These are phyloP conservation scores for Margaritifera margaritifera DNA, from an alignment of 2,888 invertebrate species.

Conservation along the genomic window DNA sequence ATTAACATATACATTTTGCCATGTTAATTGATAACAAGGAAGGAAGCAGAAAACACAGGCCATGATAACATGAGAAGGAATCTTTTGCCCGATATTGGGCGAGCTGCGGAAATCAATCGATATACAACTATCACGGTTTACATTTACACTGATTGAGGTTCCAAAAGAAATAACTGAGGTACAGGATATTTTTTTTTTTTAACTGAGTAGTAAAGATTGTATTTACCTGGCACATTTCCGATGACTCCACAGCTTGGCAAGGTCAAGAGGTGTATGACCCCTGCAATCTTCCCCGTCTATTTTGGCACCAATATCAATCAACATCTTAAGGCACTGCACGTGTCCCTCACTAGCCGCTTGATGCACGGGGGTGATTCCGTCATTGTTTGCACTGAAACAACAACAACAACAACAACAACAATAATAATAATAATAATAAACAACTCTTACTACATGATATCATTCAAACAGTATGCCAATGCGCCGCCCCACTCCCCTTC, in stretches of 20 bases:
- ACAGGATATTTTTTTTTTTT: no score
- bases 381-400: conserved; percentile 65
- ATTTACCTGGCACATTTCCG: conserved; percentile 71
- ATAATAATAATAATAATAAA: not conserved
- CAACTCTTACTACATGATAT: not conserved
- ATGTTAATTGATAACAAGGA: no score
- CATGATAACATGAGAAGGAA: no score
- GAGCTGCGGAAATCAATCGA: no score
- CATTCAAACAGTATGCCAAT: no score
- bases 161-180: no score
- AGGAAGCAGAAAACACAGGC: no score
- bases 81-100: no score
- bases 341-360: conserved; percentile 73
- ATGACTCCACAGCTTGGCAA: conserved; percentile 72
- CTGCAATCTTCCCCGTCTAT: conserved; percentile 66
- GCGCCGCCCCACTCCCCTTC: no score
- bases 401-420: not conserved
- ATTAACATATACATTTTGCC: no score
- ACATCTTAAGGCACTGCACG: conserved; percentile 69
- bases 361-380: conserved; percentile 71
- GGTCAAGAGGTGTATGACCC: conserved; percentile 72
- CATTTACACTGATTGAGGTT: no score
- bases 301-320: conserved; percentile 67
- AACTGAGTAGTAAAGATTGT: not conserved
- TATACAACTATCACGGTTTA: no score